Evolutionary conservation across 2,888 invertebrate species (phyloP), one percentile per base, ranked within the genome.

Genomic region (Pterostichus niger): DNA sequence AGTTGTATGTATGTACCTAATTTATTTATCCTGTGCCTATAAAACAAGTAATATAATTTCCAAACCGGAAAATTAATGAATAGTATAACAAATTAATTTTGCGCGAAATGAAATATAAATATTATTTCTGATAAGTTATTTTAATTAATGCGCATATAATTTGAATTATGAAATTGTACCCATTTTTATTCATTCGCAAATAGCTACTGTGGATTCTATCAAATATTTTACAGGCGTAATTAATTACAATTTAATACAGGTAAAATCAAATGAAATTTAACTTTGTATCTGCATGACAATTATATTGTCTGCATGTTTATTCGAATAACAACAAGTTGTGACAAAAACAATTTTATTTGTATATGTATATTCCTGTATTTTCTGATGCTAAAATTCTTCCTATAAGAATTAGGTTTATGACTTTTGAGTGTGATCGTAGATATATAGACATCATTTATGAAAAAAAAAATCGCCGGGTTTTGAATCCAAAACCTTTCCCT

Each of bases 61-160:
- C n/a, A 31, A 31, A 59, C 17, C n/a, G 10, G 24, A 2, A 31
- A 59, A 59, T 59, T 59, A 59, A 24, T 59, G 59, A 31, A 17
- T 59, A 49, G 49, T 31, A n/a, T 31, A 59, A 59, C 17, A 59
- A 59, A 59, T 59, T 59, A 59, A 31, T 31, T 17, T 59, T 31
- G n/a, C 24, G 10, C 59, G 17, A 59, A 59, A 31, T 31, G 59
- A 33, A 59, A 31, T 49, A n/a, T 59, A 59, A 59, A 31, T 59
- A 31, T 31, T 59, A 59, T 9, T 31, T 31, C 7, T 11, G 17
- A 31, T 11, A 59, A 1, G 31, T 59, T 11, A 59, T 59, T 59
- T 59, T 59, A 59, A 59, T 59, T 15, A 31, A 59, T 31, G 31
- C 11, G 15, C 24, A 17, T 59, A 59, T 31, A 59, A 59, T 59